Percentiles rank a stretch among this genome's conserved stretches.
phyloP scores from a whole-genome alignment of 2,797 vertebrate genomes.

The Eidolon dupreanum region DNA sequence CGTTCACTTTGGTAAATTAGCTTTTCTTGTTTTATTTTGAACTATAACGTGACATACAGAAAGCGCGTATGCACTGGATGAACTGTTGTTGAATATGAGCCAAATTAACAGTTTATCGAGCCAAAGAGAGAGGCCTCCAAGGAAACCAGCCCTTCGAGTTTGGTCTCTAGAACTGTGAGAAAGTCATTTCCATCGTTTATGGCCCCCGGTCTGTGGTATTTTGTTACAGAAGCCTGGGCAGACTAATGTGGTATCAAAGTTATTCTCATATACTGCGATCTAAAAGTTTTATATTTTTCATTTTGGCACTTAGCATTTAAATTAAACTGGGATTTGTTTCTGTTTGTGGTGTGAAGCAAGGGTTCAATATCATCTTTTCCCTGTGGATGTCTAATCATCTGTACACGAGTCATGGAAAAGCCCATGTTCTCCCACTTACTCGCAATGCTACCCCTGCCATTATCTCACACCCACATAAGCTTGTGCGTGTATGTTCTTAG shows the following conservation, averaged over 20 bases:
- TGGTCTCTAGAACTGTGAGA: neutral
- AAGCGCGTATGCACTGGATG: neutral
- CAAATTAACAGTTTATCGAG: neutral
- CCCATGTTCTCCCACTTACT: neutral
- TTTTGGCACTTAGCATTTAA: neutral
- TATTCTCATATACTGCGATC: neutral
- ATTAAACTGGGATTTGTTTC: neutral
- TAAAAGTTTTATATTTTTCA: neutral
- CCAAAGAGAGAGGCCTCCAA: neutral
- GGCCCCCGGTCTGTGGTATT: neutral
- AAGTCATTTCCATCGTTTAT: neutral
- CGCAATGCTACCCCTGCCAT: neutral
- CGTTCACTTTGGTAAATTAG: neutral
- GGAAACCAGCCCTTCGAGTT: neutral
- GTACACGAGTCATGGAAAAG: neutral
- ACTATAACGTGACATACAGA: neutral
- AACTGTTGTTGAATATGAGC: neutral
- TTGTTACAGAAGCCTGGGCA: neutral
- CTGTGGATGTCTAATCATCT: neutral
- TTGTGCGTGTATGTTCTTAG: neutral
- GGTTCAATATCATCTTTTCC: neutral
- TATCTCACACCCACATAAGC: neutral
- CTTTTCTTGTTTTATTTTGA: conserved; percentile 33
- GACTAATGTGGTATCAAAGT: neutral
- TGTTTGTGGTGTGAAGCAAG: neutral